Evolutionary conservation across 2,113 vertebrate species (phyloP).

Genomic region (Cacatua alba): DNA sequence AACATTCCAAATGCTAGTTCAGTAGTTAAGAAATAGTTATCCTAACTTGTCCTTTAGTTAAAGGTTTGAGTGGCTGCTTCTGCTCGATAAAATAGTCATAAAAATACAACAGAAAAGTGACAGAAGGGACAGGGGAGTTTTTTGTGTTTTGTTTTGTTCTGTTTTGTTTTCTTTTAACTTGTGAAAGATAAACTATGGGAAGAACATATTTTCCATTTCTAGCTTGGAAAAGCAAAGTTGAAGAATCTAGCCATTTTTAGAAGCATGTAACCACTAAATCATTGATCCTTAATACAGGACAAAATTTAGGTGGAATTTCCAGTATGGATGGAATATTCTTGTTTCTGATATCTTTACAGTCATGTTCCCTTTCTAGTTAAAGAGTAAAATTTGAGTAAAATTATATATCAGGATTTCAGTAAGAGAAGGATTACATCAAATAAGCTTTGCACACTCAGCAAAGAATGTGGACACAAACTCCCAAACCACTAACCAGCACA

Average conservation of each 20-base stretch:
- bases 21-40: background rate
- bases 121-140: background rate
- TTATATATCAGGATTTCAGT: background rate
- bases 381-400: background rate
- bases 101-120: background rate
- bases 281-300: background rate
- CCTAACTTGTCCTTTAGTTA: background rate
- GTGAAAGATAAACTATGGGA: background rate
- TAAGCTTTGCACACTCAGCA: background rate
- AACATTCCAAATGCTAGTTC: background rate
- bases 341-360: background rate
- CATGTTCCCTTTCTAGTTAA: background rate
- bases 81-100: background rate
- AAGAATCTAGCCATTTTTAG: background rate
- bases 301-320: background rate
- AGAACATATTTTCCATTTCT: background rate
- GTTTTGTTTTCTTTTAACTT: background rate
- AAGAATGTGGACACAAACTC: background rate
- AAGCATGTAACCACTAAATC: background rate
- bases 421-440: background rate
- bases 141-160: background rate
- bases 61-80: background rate
- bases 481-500: accelerated
- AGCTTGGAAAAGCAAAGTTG: background rate
- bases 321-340: background rate